Conservation (phyloP, 2,888 invertebrate genomes). For the Drosophila setosimentum region DNA sequence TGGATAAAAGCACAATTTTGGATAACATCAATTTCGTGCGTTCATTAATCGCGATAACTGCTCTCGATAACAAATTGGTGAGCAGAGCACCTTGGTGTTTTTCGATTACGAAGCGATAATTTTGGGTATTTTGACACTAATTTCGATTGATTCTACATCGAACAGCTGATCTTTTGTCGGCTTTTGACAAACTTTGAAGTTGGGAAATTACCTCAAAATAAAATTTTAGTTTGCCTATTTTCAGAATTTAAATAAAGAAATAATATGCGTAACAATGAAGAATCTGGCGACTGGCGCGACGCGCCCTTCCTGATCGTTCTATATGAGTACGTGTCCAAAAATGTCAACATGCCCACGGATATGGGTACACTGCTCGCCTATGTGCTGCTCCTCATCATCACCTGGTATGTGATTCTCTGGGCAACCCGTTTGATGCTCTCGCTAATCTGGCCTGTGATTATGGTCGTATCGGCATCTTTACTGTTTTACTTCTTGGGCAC, state of each 20-base stretch:
- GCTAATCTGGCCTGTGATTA: constrained; percentile 73
- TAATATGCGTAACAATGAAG: constrained; percentile 23
- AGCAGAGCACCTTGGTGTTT: constrained; percentile 3
- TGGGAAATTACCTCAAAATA: constrained; percentile 1
- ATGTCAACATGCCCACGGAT: constrained; percentile 59
- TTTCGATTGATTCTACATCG: not conserved
- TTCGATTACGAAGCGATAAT: not conserved
- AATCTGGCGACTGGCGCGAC: constrained; percentile 43
- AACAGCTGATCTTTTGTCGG: constrained; percentile 23
- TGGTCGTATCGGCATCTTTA: constrained; percentile 58
- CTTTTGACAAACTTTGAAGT: constrained; percentile 10
- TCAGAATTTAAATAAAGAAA: not conserved
- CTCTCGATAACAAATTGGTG: constrained; percentile 27
- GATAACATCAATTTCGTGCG: not conserved
- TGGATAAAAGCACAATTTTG: not conserved
- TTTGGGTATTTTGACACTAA: constrained; percentile 14
- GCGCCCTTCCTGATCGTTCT: constrained; percentile 38
- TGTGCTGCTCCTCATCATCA: constrained; percentile 64
- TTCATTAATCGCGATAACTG: constrained; percentile 21
- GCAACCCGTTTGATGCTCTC: constrained; percentile 64
- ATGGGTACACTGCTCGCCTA: constrained; percentile 66
- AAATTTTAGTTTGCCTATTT: not conserved
- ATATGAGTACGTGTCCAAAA: constrained; percentile 70
- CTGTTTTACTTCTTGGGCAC: constrained; percentile 34
- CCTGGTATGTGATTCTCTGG: constrained; percentile 72